Conservation (phyloP, 2,888 invertebrate genomes). For the Loripinus fragilis region DNA sequence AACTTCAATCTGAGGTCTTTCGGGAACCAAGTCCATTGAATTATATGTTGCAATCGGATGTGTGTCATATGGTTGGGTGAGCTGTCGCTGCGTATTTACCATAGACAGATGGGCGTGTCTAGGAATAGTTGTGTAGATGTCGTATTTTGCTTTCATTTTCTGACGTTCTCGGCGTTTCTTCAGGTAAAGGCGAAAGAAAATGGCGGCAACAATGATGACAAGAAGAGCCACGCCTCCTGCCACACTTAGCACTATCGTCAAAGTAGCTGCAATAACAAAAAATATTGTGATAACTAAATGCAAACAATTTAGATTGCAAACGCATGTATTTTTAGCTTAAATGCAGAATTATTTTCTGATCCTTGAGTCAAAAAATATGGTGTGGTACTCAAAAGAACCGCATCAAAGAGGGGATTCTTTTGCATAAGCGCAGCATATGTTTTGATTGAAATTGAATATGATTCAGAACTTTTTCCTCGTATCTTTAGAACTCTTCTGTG, state of each 20-base stretch:
- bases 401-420: neutral
- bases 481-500: too few relatives aligned
- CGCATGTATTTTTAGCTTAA: too few relatives aligned
- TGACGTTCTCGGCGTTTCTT: conserved; percentile 27
- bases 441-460: too few relatives aligned
- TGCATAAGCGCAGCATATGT: neutral
- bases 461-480: too few relatives aligned
- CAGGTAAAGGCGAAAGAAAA: conserved; percentile 19
- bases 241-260: conserved; percentile 28
- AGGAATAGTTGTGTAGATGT: conserved; percentile 4
- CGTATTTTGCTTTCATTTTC: conserved; percentile 38
- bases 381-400: neutral
- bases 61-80: conserved; percentile 6
- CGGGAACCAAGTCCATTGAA: conserved; percentile 36
- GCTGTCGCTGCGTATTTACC: conserved; percentile 37
- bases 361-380: too few relatives aligned
- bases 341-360: too few relatives aligned
- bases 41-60: conserved; percentile 9
- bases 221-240: conserved; percentile 16
- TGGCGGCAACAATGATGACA: conserved; percentile 19
- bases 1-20: conserved; percentile 31
- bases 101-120: neutral
- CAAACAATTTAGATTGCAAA: too few relatives aligned
- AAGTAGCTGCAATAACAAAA: neutral
- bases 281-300: too few relatives aligned